Percentiles rank a stretch among this genome's conserved stretches.
These are phyloP conservation scores for Sceloporus tristichus DNA, from an alignment of 2,113 vertebrate species.

Conservation along the genomic window DNA sequence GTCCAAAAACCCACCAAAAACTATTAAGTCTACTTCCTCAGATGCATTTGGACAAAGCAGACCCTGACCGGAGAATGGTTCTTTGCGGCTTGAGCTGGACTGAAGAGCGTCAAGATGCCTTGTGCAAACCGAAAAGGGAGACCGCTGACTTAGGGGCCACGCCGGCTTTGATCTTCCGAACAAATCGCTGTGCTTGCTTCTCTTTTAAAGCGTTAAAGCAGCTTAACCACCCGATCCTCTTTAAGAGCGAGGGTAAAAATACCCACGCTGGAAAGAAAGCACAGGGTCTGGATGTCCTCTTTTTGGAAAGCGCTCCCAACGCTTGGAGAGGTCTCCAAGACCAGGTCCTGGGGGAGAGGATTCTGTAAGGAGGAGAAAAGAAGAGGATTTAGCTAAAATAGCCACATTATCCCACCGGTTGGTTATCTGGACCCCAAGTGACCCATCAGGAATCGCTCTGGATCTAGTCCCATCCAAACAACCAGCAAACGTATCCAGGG, in stretches of 20 bases:
- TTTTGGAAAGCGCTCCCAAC: too few relatives aligned
- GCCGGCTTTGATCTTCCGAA: neutral
- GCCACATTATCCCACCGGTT: neutral
- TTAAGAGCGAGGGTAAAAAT: neutral
- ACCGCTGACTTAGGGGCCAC: too few relatives aligned
- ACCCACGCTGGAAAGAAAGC: neutral
- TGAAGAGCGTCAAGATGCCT: too few relatives aligned
- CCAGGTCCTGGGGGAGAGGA: neutral
- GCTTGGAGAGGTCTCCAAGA: neutral
- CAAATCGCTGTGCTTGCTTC: neutral
- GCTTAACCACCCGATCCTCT: constrained; percentile 16
- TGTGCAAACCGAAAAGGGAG: too few relatives aligned
- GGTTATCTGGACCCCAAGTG: neutral
- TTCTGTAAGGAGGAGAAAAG: neutral
- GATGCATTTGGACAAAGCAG: too few relatives aligned
- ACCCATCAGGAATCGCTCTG: neutral
- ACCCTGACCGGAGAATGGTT: too few relatives aligned
- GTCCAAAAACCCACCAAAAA: too few relatives aligned
- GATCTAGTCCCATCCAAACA: neutral
- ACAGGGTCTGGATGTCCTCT: neutral
- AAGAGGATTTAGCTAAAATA: neutral
- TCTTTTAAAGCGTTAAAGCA: constrained; percentile 27
- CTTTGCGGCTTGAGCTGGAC: too few relatives aligned
- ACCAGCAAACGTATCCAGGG: too few relatives aligned
- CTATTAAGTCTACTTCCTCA: too few relatives aligned